A percentile compares a stretch with the other conserved stretches of the same genome.
Evolutionary conservation across 2,888 invertebrate genomes (phyloP).

Genomic region (Ophion ventricosus): DNA sequence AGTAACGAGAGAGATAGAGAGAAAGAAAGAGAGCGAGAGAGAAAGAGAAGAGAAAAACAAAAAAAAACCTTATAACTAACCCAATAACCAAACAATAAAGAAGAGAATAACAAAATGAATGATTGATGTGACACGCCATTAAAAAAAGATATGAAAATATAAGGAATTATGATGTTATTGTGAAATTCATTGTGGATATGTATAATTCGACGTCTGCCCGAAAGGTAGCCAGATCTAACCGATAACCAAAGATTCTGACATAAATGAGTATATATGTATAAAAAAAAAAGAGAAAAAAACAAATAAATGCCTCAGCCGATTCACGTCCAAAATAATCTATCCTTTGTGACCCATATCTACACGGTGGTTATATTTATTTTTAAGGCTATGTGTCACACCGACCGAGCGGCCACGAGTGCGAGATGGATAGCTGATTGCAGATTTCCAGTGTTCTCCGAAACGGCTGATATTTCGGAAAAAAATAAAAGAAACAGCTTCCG

Average conservation of each 20-base stretch:
- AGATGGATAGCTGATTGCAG: no score
- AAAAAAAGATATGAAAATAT: slow-evolving; percentile 69
- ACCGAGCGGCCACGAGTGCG: no score
- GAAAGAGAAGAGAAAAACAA: slow-evolving; percentile 27
- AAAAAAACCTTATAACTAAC: slow-evolving; percentile 64
- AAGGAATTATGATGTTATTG: slow-evolving; percentile 74
- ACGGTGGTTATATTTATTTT: neutral
- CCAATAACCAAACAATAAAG: slow-evolving; percentile 56
- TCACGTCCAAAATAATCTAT: slow-evolving; percentile 57
- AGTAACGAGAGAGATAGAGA: slow-evolving; percentile 52
- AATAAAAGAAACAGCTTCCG: no score
- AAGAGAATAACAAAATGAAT: slow-evolving; percentile 56
- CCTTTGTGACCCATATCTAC: neutral
- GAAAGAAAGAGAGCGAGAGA: slow-evolving; percentile 44
- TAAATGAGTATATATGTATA: slow-evolving; percentile 65
- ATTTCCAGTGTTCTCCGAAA: no score
- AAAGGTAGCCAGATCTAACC: slow-evolving; percentile 60
- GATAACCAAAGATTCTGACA: slow-evolving; percentile 67
- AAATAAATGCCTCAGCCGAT: slow-evolving; percentile 66
- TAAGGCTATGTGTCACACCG: no score
- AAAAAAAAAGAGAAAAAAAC: slow-evolving; percentile 44
- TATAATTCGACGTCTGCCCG: slow-evolving; percentile 66
- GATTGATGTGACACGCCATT: slow-evolving; percentile 70
- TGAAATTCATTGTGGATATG: slow-evolving; percentile 74
- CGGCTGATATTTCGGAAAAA: no score